phyloP scores from a whole-genome alignment of 1,140 invertebrate genomes.

The Lucilia cuprina region DNA sequence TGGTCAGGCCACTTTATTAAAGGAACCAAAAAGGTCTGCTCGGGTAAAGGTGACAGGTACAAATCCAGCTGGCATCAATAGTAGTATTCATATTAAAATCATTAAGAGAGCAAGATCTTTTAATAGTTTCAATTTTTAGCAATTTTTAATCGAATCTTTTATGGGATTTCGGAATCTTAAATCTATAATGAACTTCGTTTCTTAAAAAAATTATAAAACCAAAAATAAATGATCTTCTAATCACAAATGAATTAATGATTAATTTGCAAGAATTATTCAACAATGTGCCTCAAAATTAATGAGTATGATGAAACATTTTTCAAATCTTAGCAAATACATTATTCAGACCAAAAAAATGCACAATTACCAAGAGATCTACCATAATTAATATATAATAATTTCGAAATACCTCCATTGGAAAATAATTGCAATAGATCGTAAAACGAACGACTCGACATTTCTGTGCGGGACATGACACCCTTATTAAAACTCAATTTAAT shows the following conservation, averaged over 20 bases:
- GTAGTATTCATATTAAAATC: too few relatives aligned
- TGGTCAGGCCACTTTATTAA: too few relatives aligned
- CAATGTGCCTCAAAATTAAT: not conserved
- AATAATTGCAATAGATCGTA: constrained; percentile 17
- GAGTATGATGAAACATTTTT: not conserved
- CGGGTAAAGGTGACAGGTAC: too few relatives aligned
- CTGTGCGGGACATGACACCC: not conserved
- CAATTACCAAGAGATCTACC: not conserved
- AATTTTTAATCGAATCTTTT: too few relatives aligned
- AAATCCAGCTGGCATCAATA: too few relatives aligned
- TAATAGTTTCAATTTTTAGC: too few relatives aligned
- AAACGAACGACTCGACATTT: constrained; percentile 12
- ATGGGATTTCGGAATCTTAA: too few relatives aligned
- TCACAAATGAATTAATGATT: not conserved
- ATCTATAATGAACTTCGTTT: too few relatives aligned
- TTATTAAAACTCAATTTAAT: not conserved
- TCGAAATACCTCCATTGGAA: constrained; percentile 27
- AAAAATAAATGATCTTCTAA: too few relatives aligned
- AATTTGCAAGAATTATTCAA: not conserved
- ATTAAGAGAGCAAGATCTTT: too few relatives aligned
- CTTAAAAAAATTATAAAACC: too few relatives aligned
- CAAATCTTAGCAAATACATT: not conserved
- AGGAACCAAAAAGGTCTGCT: too few relatives aligned
- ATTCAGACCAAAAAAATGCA: not conserved
- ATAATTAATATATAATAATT: not conserved